Percentiles rank a stretch among this genome's conserved stretches.
Conservation (phyloP, 2,113 vertebrate species). For the Salminus brasiliensis region DNA sequence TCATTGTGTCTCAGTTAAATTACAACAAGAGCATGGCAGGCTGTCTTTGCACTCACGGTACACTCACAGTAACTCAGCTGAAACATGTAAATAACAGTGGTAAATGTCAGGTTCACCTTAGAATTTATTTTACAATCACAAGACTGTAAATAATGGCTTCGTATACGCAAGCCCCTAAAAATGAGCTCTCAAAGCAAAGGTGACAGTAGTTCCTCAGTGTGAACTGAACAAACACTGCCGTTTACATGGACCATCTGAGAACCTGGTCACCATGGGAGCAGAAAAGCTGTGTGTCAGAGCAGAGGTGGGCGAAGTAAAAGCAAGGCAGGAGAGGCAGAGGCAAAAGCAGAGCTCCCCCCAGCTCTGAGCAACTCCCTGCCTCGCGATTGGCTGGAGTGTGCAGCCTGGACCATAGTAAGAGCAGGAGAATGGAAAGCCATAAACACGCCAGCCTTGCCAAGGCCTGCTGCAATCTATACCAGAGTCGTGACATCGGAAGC, state of each 20-base stretch:
- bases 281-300: constrained; percentile 71
- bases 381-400: constrained; percentile 55
- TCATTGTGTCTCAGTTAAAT: not conserved
- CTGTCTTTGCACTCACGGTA: not conserved
- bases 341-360: not conserved
- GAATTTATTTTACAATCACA: not conserved
- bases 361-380: constrained; percentile 55
- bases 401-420: constrained; percentile 62
- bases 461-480: constrained; percentile 11
- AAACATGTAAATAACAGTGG: not conserved
- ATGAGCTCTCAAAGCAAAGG: constrained; percentile 15
- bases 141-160: not conserved
- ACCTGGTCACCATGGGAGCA: constrained; percentile 68
- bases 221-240: constrained; percentile 60
- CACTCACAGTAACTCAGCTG: not conserved
- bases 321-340: constrained; percentile 36
- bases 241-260: constrained; percentile 64
- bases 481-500: constrained; percentile 31
- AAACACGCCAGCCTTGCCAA: constrained; percentile 48
- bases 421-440: constrained; percentile 61
- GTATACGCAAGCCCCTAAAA: not conserved
- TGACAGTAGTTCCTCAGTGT: not conserved
- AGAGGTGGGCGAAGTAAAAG: constrained; percentile 72
- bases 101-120: not conserved
- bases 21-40: not conserved